phyloP scores from a whole-genome alignment of 2,113 vertebrate species.

The Coptodon rendalli region DNA sequence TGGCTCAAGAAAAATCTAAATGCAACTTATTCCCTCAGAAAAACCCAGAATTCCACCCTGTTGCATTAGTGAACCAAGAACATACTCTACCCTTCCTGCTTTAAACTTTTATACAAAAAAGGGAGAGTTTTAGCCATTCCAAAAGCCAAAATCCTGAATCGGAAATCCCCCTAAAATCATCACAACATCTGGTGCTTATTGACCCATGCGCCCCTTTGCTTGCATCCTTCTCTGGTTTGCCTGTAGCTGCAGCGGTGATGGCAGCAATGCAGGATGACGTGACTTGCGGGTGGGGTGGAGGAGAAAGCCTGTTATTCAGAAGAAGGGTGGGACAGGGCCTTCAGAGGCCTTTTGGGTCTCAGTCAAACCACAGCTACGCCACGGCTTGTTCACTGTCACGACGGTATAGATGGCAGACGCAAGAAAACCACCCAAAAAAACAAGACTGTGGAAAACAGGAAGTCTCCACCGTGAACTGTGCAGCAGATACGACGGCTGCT shows the following conservation, averaged over 20 bases:
- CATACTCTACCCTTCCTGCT: neutral
- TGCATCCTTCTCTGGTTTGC: neutral
- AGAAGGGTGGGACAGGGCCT: conserved; percentile 40
- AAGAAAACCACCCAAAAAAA: conserved; percentile 2
- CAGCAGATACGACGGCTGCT: neutral
- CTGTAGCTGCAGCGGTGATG: neutral
- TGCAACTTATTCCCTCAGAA: neutral
- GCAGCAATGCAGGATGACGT: conserved; percentile 28
- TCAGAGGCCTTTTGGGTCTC: conserved; percentile 27
- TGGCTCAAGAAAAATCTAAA: neutral
- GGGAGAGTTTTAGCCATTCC: neutral
- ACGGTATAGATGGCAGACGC: neutral
- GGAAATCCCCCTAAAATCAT: conserved; percentile 22
- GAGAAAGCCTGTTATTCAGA: conserved; percentile 51
- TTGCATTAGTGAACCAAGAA: neutral
- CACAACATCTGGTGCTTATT: conserved; percentile 62
- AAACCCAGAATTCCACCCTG: neutral
- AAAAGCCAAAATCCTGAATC: neutral
- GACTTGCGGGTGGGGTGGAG: conserved; percentile 40
- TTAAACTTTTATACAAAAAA: neutral
- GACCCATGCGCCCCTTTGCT: conserved; percentile 17
- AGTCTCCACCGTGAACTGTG: neutral
- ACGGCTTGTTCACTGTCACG: neutral
- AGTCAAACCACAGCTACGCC: conserved; percentile 32
- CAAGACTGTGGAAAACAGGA: conserved; percentile 45